A percentile compares a stretch with the other conserved stretches of the same genome.
Conservation (phyloP, 2,113 vertebrate genomes). For the Rhabdomys dilectus region DNA sequence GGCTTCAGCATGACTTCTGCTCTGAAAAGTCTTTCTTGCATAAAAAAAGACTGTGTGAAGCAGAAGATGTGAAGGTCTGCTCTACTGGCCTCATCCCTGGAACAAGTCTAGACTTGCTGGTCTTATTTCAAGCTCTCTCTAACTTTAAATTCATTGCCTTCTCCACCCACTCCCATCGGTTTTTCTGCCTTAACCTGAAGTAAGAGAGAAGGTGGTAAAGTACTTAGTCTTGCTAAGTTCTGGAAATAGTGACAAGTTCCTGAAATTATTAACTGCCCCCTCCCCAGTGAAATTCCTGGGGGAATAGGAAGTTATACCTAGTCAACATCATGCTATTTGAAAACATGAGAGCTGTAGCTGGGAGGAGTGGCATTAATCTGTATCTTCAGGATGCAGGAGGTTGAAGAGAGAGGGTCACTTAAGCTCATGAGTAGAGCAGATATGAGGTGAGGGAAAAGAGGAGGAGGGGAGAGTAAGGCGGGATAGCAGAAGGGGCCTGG, state of each 20-base stretch:
- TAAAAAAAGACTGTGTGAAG: background rate
- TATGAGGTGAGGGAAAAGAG: no score
- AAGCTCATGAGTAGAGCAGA: background rate
- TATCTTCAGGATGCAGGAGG: no score
- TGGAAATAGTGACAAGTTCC: background rate
- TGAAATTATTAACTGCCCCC: background rate
- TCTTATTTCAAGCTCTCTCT: constrained; percentile 32
- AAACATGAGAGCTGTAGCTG: background rate
- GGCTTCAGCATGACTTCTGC: background rate
- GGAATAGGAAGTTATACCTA: background rate
- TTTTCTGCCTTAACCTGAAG: background rate
- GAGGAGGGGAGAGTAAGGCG: background rate
- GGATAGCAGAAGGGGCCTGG: background rate
- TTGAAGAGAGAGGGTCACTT: background rate
- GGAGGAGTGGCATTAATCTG: background rate
- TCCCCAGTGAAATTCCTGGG: background rate
- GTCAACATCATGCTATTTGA: background rate
- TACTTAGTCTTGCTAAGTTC: background rate
- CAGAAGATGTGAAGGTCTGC: background rate
- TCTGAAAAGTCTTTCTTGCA: background rate
- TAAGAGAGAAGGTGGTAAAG: background rate
- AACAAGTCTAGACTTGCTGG: background rate
- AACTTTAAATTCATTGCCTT: background rate
- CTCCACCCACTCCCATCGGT: background rate
- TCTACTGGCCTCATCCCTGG: background rate